phyloP scores from a whole-genome alignment of 2,888 invertebrate genomes.

The Oscheius sp. region DNA sequence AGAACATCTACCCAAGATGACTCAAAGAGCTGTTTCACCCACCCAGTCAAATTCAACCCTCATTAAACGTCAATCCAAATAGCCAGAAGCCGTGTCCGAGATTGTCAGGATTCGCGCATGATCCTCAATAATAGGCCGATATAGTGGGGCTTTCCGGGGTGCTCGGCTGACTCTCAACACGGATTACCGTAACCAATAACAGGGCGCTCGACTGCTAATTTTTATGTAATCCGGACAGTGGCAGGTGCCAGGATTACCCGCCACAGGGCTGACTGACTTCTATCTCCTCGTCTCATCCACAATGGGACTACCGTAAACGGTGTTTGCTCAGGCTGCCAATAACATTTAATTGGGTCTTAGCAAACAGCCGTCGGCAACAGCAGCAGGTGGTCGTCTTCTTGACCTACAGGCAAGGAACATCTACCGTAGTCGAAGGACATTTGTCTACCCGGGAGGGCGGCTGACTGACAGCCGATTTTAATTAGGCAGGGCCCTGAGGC shows the following conservation, averaged over 20 bases:
- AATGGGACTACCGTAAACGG: conserved; percentile 31
- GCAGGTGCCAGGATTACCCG: conserved; percentile 10
- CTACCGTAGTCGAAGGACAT: conserved; percentile 1
- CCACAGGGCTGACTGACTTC: conserved; percentile 2
- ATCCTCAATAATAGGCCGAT: conserved; percentile 24
- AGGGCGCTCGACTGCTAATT: conserved; percentile 20
- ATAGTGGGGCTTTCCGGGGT: conserved; percentile 14
- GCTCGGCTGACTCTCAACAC: conserved; percentile 23
- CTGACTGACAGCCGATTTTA: conserved; percentile 16
- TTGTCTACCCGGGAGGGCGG: background rate
- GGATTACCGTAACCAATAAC: conserved; percentile 35
- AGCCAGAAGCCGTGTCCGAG: conserved; percentile 14
- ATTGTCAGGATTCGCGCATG: conserved; percentile 28
- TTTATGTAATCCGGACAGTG: conserved; percentile 28
- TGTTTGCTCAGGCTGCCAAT: conserved; percentile 30
- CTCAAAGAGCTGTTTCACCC: too few species aligned
- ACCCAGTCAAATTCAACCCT: background rate
- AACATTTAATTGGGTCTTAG: conserved; percentile 29
- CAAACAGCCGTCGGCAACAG: conserved; percentile 34
- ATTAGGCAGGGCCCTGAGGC: conserved; percentile 5
- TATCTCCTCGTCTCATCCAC: background rate
- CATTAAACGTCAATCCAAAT: conserved; percentile 7
- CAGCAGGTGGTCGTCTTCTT: conserved; percentile 14
- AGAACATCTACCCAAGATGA: too few species aligned
- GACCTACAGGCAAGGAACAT: background rate